Conservation (phyloP, 2,888 invertebrate species). For the Leucophenga montana region DNA sequence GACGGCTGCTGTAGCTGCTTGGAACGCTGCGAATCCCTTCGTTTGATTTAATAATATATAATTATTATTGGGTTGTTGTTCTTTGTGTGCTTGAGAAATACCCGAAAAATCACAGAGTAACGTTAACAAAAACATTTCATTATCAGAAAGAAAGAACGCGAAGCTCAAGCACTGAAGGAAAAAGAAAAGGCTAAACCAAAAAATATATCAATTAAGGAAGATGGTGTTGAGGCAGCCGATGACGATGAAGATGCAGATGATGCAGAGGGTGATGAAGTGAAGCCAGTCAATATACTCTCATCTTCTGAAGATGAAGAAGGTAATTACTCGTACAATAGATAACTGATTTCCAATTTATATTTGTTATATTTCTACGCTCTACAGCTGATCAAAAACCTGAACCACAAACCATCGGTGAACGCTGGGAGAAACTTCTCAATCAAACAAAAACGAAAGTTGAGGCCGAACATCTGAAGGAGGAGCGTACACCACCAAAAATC, state of each 20-base stretch:
- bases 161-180: slow-evolving; percentile 50
- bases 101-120: slow-evolving; percentile 46
- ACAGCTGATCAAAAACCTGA: slow-evolving; percentile 54
- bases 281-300: slow-evolving; percentile 35
- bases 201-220: slow-evolving; percentile 31
- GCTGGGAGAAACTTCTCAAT: slow-evolving; percentile 75
- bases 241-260: slow-evolving; percentile 48
- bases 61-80: slow-evolving; percentile 53
- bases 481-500: slow-evolving; percentile 57
- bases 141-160: slow-evolving; percentile 42
- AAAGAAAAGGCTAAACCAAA: slow-evolving; percentile 47
- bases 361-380: no score
- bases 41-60: slow-evolving; percentile 51
- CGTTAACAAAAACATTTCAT: slow-evolving; percentile 22
- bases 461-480: slow-evolving; percentile 59
- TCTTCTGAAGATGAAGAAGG: slow-evolving; percentile 61
- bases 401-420: slow-evolving; percentile 76
- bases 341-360: background rate
- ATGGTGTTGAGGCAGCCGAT: slow-evolving; percentile 25
- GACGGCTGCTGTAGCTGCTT: slow-evolving; percentile 20
- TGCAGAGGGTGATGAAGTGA: slow-evolving; percentile 21
- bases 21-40: slow-evolving; percentile 28
- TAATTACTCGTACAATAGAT: no score
- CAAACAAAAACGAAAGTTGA: slow-evolving; percentile 75
- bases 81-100: background rate